Percentiles rank a stretch among this genome's conserved stretches.
Evolutionary conservation across 2,797 vertebrate genomes (phyloP).

Genomic region (Carduelis carduelis): DNA sequence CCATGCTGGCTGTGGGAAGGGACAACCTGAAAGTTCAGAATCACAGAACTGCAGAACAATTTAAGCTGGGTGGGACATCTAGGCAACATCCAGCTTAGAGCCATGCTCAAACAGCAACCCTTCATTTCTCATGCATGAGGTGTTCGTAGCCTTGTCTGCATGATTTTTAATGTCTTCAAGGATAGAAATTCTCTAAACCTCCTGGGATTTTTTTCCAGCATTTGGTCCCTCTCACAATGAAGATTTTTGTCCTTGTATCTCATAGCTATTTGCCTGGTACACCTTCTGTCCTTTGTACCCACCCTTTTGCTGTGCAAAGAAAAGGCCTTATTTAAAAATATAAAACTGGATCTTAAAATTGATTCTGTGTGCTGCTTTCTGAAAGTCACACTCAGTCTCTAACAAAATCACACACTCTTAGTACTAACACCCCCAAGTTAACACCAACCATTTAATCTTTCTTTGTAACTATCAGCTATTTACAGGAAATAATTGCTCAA

Average conservation of each 20-base stretch:
- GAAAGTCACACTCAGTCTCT: neutral
- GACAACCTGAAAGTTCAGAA: neutral
- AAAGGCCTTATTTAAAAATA: neutral
- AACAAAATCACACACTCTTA: neutral
- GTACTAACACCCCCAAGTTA: neutral
- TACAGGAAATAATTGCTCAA: neutral
- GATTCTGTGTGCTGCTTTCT: neutral
- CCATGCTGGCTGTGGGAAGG: accelerated
- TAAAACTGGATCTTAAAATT: neutral
- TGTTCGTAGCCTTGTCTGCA: neutral
- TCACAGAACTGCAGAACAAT: neutral
- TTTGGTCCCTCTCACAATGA: accelerated
- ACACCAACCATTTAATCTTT: neutral
- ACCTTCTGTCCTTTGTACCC: neutral
- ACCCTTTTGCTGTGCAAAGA: neutral
- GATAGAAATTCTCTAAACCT: neutral
- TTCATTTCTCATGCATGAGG: neutral
- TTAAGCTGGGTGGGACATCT: neutral
- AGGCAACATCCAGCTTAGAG: accelerated
- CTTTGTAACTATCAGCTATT: neutral
- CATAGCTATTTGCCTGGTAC: neutral
- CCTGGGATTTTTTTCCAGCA: neutral
- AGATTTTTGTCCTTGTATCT: neutral
- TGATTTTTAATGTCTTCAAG: neutral
- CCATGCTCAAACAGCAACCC: accelerated